phyloP scores from a whole-genome alignment of 2,113 vertebrate genomes.

The Sialia sialis region DNA sequence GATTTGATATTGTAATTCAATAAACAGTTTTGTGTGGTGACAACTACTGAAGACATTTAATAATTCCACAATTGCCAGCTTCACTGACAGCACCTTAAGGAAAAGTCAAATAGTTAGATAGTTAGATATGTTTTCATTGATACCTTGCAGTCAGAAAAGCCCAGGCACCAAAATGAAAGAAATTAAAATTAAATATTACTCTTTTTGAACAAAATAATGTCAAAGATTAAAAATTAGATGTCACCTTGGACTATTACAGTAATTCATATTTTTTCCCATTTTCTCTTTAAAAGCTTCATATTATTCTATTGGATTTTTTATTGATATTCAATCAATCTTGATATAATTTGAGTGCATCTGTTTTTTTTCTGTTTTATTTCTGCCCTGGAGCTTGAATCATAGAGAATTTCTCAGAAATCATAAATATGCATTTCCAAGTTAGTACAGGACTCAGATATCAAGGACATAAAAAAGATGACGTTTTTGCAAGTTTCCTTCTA shows the following conservation, averaged over 20 bases:
- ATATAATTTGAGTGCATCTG: not conserved
- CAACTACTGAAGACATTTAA: not conserved
- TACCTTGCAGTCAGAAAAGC: not conserved
- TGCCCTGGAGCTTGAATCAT: not conserved
- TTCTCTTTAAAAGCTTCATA: not conserved
- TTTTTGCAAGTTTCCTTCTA: not conserved
- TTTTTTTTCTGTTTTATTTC: not conserved
- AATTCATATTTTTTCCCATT: not conserved
- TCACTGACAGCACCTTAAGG: not conserved
- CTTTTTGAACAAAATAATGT: not conserved
- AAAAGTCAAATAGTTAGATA: not conserved
- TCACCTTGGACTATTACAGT: not conserved
- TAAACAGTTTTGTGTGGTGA: not conserved
- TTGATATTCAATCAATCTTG: not conserved
- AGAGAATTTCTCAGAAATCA: slow-evolving; percentile 32
- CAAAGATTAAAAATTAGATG: not conserved
- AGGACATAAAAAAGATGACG: not conserved
- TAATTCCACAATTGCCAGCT: not conserved
- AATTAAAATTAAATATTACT: not conserved
- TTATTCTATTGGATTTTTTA: slow-evolving; percentile 13
- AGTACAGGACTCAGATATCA: not conserved
- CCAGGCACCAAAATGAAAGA: not conserved
- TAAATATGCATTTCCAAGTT: slow-evolving; percentile 7
- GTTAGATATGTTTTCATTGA: not conserved
- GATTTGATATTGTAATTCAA: not conserved